Base-by-base conservation (phyloP, 2,888 invertebrate species). In the Tetheella fluctuosa region DNA sequence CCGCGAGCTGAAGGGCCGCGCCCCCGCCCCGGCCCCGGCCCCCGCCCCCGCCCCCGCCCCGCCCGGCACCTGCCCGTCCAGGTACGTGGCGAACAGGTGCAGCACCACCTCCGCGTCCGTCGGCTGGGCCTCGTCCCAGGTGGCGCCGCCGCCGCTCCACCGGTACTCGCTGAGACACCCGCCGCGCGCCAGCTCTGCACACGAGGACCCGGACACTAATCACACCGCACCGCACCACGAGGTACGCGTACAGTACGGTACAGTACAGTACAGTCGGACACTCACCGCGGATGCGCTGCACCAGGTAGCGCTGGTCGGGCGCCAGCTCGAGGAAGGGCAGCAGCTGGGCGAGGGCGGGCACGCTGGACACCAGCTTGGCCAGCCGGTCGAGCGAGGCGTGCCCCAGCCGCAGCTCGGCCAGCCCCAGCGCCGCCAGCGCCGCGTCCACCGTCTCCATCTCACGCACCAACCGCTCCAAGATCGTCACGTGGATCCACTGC, bases 51-150 rank as follows among this genome's bases (percentile, higher is more conserved):
- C n/a, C n/a, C n/a, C n/a, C 92, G 70, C 89, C 93, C 64, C 83
- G 90, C 64, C 83, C 89, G 64, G 59, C 64, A 97, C 87, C 84
- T 97, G 96, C 23, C 96, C 95, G 88, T 98, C 98, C 91, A 99
- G 92, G 86, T 98, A 99, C 0, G 96, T 95, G 65, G 96, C 96
- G 68, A 98, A 94, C 71, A 97, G 86, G 84, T 98, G 97, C 94
- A 98, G 96, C 64, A 99, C 92, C 69, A 98, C 96, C 77, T 96
- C 96, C 28, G 97, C 95, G 93, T 99, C 98, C n/a, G 97, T 96
- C 15, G 98, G 98, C 70, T 97, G 91, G 76, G 96, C 95, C 64
- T 96, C 96, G 73, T 96, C 96, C 98, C 98, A 98, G 56, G 95
- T 95, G 76, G 96, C 90, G 52, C 96, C 96, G 54, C 98, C 98